Evolutionary conservation across 2,888 invertebrate genomes (phyloP).

Genomic region (Drosophila differens): DNA sequence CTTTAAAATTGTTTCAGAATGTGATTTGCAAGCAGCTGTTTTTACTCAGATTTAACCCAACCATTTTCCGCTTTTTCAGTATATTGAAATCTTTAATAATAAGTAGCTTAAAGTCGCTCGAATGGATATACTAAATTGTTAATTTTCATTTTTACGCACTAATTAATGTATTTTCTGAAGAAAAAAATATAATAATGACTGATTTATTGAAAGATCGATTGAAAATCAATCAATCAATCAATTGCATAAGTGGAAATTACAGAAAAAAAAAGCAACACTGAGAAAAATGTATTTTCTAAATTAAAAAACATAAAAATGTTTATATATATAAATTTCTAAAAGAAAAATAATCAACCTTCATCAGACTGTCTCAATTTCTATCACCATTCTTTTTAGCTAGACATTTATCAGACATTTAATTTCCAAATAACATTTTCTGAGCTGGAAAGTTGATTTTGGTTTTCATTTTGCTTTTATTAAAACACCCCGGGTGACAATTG

Average conservation of each 20-base stretch:
- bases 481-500: slow-evolving; percentile 67
- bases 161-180: not conserved
- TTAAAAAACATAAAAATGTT: not conserved
- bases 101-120: not conserved
- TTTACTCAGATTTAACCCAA: not conserved
- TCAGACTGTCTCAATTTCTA: not conserved
- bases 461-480: slow-evolving; percentile 13
- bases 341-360: not conserved
- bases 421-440: slow-evolving; percentile 25
- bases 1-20: not conserved
- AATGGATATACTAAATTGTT: not conserved
- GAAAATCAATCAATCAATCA: not conserved
- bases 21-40: not conserved
- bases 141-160: not conserved
- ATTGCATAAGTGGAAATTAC: not conserved
- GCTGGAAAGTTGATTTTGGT: not conserved
- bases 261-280: not conserved
- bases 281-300: not conserved
- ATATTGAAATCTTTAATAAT: not conserved
- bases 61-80: not conserved
- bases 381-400: slow-evolving; percentile 8
- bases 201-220: not conserved
- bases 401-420: slow-evolving; percentile 68
- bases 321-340: not conserved
- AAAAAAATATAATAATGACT: not conserved